A percentile compares a stretch with the other conserved stretches of the same genome.
These are phyloP conservation scores for Drosophila arizonae DNA, from an alignment of 1,140 invertebrate species.

Conservation along the genomic window DNA sequence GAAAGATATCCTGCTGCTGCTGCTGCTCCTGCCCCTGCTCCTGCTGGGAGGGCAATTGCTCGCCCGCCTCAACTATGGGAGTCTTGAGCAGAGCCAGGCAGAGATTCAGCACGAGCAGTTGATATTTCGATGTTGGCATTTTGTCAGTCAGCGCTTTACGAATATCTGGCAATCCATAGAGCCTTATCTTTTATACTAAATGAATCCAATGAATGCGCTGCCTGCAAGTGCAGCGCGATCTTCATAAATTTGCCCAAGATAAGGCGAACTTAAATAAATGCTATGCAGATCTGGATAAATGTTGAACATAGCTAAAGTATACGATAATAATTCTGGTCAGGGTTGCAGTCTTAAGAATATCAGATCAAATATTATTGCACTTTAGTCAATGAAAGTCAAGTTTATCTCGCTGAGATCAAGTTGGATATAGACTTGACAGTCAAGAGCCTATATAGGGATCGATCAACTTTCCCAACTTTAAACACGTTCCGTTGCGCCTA, in stretches of 20 bases:
- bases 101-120: background rate
- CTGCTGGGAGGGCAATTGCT: background rate
- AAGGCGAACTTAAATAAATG: background rate
- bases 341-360: too few relatives aligned
- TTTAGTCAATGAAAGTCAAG: background rate
- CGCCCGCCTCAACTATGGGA: background rate
- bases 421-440: background rate
- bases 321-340: background rate
- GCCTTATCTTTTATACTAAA: slow-evolving; percentile 7
- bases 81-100: background rate
- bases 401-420: background rate
- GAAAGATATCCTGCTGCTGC: background rate
- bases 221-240: background rate
- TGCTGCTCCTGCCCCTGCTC: slow-evolving; percentile 10
- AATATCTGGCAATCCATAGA: background rate
- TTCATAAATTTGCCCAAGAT: background rate
- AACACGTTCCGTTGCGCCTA: slow-evolving; percentile 8
- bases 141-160: background rate
- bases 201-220: slow-evolving; percentile 4
- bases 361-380: background rate
- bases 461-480: background rate
- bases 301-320: background rate
- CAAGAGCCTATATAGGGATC: background rate
- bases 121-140: slow-evolving; percentile 15
- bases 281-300: background rate